A percentile compares a stretch with the other conserved stretches of the same genome.
These are phyloP conservation scores for Brienomyrus longianalis DNA, from an alignment of 2,113 vertebrate species.

Conservation along the genomic window DNA sequence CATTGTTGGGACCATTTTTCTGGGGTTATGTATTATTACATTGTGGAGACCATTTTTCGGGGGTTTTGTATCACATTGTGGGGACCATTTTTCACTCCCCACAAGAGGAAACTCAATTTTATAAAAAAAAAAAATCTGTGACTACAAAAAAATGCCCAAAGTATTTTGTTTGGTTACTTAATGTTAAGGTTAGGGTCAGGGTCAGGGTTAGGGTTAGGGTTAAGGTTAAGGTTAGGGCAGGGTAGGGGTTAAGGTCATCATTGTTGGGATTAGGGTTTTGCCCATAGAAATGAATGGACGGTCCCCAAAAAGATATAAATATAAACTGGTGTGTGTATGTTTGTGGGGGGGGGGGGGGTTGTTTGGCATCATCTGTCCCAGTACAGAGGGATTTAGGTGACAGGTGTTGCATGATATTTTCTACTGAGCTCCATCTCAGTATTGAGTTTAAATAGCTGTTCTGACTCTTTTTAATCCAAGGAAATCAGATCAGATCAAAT, in stretches of 20 bases:
- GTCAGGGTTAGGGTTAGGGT: neutral
- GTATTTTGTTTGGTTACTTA: neutral
- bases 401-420: neutral
- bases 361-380: neutral
- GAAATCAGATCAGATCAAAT: neutral
- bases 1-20: too few relatives aligned
- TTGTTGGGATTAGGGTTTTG: neutral
- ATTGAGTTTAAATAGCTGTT: constrained; percentile 7
- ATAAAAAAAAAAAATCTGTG: neutral
- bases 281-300: neutral
- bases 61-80: too few relatives aligned
- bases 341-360: neutral
- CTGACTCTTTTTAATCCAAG: neutral
- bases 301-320: neutral
- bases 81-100: neutral
- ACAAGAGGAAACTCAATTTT: neutral
- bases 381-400: neutral
- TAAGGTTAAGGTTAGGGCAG: neutral
- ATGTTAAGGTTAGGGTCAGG: neutral
- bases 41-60: too few relatives aligned
- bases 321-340: neutral
- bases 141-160: neutral
- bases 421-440: neutral
- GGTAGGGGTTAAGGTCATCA: too few relatives aligned
- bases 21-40: too few relatives aligned